Conservation (phyloP, 2,888 invertebrate genomes). For the Drosophila antonietae region DNA sequence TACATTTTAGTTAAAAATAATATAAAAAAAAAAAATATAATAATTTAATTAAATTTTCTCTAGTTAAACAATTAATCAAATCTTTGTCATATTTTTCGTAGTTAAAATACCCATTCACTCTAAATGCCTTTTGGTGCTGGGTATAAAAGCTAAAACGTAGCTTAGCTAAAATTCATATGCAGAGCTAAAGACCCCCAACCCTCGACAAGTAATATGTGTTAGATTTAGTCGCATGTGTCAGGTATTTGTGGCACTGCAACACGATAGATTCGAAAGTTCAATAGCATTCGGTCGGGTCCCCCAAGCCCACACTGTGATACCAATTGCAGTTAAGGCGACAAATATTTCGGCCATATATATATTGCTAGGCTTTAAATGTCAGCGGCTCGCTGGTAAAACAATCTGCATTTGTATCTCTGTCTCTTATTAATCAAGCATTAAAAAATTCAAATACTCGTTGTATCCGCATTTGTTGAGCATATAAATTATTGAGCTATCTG, state of each 20-base stretch:
- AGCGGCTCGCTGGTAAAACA: slow-evolving; percentile 15
- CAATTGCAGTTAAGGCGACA: slow-evolving; percentile 18
- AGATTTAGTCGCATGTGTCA: slow-evolving; percentile 65
- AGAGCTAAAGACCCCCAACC: slow-evolving; percentile 26
- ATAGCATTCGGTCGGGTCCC: slow-evolving; percentile 18
- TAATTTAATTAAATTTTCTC: too few species aligned
- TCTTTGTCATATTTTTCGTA: background rate
- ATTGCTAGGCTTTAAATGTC: slow-evolving; percentile 39
- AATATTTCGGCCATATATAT: slow-evolving; percentile 31
- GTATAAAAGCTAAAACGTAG: slow-evolving; percentile 37
- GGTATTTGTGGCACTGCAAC: slow-evolving; percentile 62
- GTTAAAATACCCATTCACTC: background rate
- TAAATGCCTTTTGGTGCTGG: background rate
- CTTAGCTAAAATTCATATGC: slow-evolving; percentile 50
- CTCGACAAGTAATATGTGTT: slow-evolving; percentile 24
- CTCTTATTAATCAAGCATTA: slow-evolving; percentile 56
- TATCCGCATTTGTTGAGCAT: slow-evolving; percentile 59
- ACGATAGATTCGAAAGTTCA: slow-evolving; percentile 77
- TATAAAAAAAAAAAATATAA: too few species aligned
- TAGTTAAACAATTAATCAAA: background rate
- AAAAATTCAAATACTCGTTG: slow-evolving; percentile 32
- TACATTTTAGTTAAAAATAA: too few species aligned
- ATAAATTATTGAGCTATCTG: slow-evolving; percentile 76
- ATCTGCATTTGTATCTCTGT: slow-evolving; percentile 21
- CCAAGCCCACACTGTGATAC: background rate